Evolutionary conservation across 2,113 vertebrate species (phyloP).

Genomic region (Pampusana beccarii): DNA sequence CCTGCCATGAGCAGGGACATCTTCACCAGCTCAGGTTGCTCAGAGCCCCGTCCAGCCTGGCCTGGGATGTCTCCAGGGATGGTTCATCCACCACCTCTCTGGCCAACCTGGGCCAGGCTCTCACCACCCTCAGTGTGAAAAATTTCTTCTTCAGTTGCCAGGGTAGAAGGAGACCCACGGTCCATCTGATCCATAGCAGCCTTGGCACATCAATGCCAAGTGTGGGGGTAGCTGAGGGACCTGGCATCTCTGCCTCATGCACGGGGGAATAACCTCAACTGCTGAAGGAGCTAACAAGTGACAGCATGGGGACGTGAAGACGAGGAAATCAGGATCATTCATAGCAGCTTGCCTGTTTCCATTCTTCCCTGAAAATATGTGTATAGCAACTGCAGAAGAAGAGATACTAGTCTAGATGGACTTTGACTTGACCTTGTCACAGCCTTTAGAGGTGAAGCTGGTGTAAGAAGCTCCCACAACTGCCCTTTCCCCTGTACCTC

Average conservation of each 20-base stretch:
- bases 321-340: not conserved
- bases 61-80: too few relatives aligned
- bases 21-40: too few relatives aligned
- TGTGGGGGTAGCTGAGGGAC: not conserved
- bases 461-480: not conserved
- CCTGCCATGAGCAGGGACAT: too few relatives aligned
- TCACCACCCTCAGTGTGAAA: too few relatives aligned
- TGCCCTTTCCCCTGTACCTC: not conserved
- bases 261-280: not conserved
- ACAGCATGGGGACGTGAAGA: accelerated
- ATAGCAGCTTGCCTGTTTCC: not conserved
- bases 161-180: accelerated
- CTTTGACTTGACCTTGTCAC: not conserved
- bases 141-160: too few relatives aligned
- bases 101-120: too few relatives aligned
- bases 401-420: not conserved
- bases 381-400: too few relatives aligned
- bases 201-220: not conserved
- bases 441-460: not conserved
- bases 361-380: not conserved
- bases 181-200: not conserved
- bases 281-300: not conserved
- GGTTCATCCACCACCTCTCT: too few relatives aligned
- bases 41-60: too few relatives aligned
- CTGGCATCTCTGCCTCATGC: not conserved